Evolutionary conservation across 2,113 vertebrate species (phyloP).

Genomic region (Heptranchias perlo): DNA sequence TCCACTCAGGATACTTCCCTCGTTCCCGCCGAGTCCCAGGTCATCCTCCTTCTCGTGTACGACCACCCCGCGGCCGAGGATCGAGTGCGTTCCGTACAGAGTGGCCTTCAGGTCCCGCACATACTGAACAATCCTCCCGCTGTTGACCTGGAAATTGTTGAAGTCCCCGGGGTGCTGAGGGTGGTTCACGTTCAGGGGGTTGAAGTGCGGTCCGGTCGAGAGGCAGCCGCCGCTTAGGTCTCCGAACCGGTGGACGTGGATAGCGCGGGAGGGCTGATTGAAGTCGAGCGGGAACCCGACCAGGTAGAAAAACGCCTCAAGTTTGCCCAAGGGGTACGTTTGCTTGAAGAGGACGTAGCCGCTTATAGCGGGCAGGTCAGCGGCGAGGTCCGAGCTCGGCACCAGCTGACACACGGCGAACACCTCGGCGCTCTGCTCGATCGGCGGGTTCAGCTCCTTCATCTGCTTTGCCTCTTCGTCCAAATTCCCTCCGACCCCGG

Average conservation of each 20-base stretch:
- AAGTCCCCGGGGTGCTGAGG: constrained; percentile 88
- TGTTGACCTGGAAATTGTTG: constrained; percentile 71
- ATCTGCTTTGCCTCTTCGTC: background rate
- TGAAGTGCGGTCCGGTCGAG: constrained; percentile 78
- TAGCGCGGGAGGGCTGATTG: constrained; percentile 55
- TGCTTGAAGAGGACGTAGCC: constrained; percentile 76
- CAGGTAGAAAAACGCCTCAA: constrained; percentile 64
- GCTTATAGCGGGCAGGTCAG: constrained; percentile 59
- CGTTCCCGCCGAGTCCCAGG: constrained; percentile 71
- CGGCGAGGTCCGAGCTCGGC: constrained; percentile 61
- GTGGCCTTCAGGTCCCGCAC: constrained; percentile 55
- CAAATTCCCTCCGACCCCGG: background rate
- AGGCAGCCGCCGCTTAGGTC: constrained; percentile 73
- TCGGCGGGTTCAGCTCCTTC: background rate
- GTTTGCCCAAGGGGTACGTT: constrained; percentile 48
- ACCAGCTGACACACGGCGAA: constrained; percentile 63
- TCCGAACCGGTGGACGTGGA: constrained; percentile 84
- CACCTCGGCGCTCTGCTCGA: too few relatives aligned
- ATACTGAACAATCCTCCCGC: constrained; percentile 60
- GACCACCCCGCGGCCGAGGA: constrained; percentile 77
- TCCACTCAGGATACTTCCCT: constrained; percentile 74
- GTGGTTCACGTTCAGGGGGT: constrained; percentile 65
- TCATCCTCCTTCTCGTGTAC: constrained; percentile 79
- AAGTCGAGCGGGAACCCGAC: constrained; percentile 59
- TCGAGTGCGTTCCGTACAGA: constrained; percentile 61